Base-by-base conservation (phyloP, 2,888 invertebrate genomes). In the Argynnis bischoffii region DNA sequence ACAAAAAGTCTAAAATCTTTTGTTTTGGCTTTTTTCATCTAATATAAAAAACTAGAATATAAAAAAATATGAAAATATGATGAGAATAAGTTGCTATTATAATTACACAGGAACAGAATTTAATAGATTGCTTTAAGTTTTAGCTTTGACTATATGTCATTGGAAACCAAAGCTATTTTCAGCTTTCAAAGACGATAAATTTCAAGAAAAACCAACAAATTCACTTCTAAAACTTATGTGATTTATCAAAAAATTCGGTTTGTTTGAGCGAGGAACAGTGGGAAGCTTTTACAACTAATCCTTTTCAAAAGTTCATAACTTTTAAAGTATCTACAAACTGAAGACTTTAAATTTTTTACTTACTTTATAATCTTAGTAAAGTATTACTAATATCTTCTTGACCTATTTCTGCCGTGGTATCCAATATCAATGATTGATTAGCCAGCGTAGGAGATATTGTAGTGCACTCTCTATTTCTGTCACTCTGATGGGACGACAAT, bases 241-340 rank as follows among this genome's bases (percentile, higher is more conserved):
- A 67, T 56, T 46, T 48, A 51, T 66, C 61, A 63, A 56, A 61
- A 55, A 50, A 50, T 53, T 56, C 56, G n/a, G 55, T 56, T 54
- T 18, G 18, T 15, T 56, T 55, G 11, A 55, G 26, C 46, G 63
- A 41, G 50, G 55, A 41, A 55, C 55, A 50, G 55, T 56, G 6
- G 18, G 50, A 47, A 60, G 46, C 53, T 67, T 56, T 26, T 13
- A 55, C 55, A 66, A 21, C 56, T 63, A 63, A 63, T 66, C 61
- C 55, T 56, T 67, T 63, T 46, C 15, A 6, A 61, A 55, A 66
- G 13, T 53, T 60, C 26, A 63, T 60, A 46, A 55, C 55, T 16
- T 54, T 59, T 26, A 61, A 53, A 61, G 61, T 35, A 51, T 18
- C 35, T 13, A 15, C 35, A 35, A 53, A 41, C 16, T 53, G 14